Conservation (phyloP, 2,888 invertebrate genomes). For the Drosophila siamana region DNA sequence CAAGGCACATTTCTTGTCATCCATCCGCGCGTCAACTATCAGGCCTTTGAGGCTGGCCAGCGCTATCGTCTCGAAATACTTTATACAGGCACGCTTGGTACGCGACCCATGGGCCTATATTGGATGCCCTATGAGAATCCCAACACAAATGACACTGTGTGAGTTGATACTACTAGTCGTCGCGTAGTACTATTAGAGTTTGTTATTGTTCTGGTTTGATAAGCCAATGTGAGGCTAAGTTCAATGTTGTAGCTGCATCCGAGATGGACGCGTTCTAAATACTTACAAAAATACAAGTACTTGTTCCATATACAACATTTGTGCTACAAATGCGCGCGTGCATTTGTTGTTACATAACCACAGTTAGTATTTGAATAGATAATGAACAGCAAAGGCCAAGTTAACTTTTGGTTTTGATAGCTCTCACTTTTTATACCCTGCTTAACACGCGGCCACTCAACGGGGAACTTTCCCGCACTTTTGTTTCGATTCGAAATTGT, state of each 20-base stretch:
- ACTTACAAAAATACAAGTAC: neutral
- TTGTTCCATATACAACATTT: neutral
- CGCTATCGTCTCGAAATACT: slow-evolving; percentile 85
- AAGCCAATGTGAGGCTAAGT: slow-evolving; percentile 8
- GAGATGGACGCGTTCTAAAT: slow-evolving; percentile 2
- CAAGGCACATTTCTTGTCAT: slow-evolving; percentile 73
- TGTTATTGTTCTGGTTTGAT: slow-evolving; percentile 35
- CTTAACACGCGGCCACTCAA: neutral
- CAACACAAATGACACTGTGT: slow-evolving; percentile 82
- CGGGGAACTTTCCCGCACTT: neutral
- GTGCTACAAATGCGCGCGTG: slow-evolving; percentile 29
- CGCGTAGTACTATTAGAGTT: neutral
- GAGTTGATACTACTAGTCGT: slow-evolving; percentile 52
- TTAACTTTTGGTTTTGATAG: slow-evolving; percentile 31
- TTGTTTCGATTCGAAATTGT: slow-evolving; percentile 1
- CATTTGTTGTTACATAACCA: slow-evolving; percentile 40
- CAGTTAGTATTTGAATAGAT: slow-evolving; percentile 33
- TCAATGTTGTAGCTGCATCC: slow-evolving; percentile 18
- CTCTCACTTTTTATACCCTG: slow-evolving; percentile 40
- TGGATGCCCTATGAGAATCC: slow-evolving; percentile 86
- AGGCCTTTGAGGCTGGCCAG: slow-evolving; percentile 76
- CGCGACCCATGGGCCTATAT: slow-evolving; percentile 89
- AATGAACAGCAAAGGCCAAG: slow-evolving; percentile 18
- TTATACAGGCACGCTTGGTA: slow-evolving; percentile 87
- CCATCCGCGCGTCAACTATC: slow-evolving; percentile 72